These are phyloP conservation scores for Macrochelys suwanniensis DNA, from an alignment of 2,797 vertebrate genomes.

Conservation along the genomic window DNA sequence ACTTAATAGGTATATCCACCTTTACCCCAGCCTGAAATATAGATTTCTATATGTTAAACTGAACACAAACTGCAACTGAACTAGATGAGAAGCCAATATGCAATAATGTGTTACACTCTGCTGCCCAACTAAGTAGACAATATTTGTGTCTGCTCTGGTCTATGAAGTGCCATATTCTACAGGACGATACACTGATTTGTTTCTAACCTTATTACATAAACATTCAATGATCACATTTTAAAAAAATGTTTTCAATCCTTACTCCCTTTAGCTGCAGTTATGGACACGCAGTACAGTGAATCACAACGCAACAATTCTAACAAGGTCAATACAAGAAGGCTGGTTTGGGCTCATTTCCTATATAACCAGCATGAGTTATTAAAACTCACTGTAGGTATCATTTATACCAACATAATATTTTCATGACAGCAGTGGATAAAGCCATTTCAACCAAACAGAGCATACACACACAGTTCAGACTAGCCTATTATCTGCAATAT, in stretches of 20 bases:
- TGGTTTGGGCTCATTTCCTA: neutral
- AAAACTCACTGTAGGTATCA: neutral
- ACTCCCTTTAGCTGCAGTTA: neutral
- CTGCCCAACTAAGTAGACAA: neutral
- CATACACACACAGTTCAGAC: neutral
- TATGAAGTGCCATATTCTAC: neutral
- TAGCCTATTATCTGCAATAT: neutral
- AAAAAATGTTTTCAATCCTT: neutral
- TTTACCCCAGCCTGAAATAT: neutral
- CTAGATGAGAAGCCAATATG: neutral
- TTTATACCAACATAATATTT: neutral
- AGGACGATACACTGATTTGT: neutral
- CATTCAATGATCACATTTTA: neutral
- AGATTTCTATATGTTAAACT: neutral
- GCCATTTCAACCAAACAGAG: neutral
- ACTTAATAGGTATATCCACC: neutral
- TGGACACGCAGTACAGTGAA: neutral
- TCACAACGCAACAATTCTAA: neutral
- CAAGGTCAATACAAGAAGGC: neutral
- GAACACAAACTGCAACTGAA: neutral
- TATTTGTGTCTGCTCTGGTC: accelerated
- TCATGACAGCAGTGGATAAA: neutral
- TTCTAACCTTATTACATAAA: neutral
- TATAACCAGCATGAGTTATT: neutral
- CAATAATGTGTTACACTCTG: neutral